These are phyloP conservation scores for Heterodera carotae DNA, from an alignment of 1,140 invertebrate species.

Conservation along the genomic window DNA sequence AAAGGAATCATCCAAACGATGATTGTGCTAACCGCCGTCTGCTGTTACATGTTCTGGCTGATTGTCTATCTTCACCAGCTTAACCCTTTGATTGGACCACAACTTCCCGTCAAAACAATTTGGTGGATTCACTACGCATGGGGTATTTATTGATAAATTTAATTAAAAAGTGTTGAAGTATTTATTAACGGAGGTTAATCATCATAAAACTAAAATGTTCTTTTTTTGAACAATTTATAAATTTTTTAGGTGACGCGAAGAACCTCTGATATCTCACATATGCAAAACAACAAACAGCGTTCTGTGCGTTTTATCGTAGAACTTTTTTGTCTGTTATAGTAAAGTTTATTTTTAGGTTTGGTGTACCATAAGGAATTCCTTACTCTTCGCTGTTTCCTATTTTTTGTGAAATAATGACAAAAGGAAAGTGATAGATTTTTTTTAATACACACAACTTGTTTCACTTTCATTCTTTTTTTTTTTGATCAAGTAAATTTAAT, in stretches of 20 bases:
- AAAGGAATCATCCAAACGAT: slow-evolving; percentile 65
- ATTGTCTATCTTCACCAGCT: slow-evolving; percentile 64
- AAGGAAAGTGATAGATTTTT: background rate
- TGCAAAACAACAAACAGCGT: too few relatives aligned
- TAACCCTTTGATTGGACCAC: slow-evolving; percentile 65
- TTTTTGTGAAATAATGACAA: background rate
- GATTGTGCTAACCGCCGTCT: slow-evolving; percentile 64
- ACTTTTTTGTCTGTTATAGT: too few relatives aligned
- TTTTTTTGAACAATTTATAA: too few relatives aligned
- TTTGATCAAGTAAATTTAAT: background rate
- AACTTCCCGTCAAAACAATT: slow-evolving; percentile 64
- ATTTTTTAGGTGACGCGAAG: background rate
- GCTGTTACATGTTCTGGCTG: slow-evolving; percentile 65
- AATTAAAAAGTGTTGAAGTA: too few relatives aligned
- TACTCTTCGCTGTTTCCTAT: background rate
- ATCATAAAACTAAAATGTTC: too few relatives aligned
- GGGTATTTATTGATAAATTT: slow-evolving; percentile 31
- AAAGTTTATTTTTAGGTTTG: background rate
- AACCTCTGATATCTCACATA: background rate
- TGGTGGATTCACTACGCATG: slow-evolving; percentile 61
- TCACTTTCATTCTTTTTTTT: background rate
- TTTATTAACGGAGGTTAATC: too few relatives aligned
- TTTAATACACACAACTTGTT: too few relatives aligned
- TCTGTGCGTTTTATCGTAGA: too few relatives aligned
- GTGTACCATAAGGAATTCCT: background rate